phyloP scores from a whole-genome alignment of 2,797 vertebrate species.

The Telmatherina bonti region DNA sequence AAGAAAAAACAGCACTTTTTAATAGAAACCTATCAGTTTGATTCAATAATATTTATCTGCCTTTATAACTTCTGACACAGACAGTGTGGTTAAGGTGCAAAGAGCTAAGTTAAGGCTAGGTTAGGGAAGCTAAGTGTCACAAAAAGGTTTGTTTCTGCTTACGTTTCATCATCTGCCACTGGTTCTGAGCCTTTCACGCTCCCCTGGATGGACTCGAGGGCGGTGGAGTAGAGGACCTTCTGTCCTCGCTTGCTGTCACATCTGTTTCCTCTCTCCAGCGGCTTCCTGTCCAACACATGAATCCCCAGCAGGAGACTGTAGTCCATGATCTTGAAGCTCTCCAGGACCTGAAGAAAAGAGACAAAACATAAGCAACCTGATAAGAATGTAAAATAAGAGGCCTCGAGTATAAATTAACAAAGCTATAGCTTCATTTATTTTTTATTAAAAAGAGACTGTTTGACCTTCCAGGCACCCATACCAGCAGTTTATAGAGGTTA shows the following conservation, averaged over 20 bases:
- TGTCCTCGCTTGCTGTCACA: conserved; percentile 88
- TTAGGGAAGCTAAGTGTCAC: background rate
- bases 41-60: background rate
- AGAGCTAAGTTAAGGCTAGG: background rate
- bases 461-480: background rate
- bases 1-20: conserved; percentile 37
- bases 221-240: conserved; percentile 96
- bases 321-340: conserved; percentile 99
- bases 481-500: conserved; percentile 21
- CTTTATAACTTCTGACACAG: background rate
- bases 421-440: background rate
- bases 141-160: conserved; percentile 54
- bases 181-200: conserved; percentile 86
- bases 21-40: background rate
- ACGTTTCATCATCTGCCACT: conserved; percentile 89
- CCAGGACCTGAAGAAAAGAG: conserved; percentile 85
- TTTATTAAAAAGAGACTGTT: background rate
- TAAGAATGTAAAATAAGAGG: background rate
- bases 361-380: background rate
- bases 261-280: conserved; percentile 79
- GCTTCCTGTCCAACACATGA: conserved; percentile 75
- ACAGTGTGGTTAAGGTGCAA: background rate
- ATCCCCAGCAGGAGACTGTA: conserved; percentile 90
- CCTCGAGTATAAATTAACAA: background rate
- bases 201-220: conserved; percentile 96